phyloP scores from a whole-genome alignment of 2,797 vertebrate genomes.

The Malurus splendens region DNA sequence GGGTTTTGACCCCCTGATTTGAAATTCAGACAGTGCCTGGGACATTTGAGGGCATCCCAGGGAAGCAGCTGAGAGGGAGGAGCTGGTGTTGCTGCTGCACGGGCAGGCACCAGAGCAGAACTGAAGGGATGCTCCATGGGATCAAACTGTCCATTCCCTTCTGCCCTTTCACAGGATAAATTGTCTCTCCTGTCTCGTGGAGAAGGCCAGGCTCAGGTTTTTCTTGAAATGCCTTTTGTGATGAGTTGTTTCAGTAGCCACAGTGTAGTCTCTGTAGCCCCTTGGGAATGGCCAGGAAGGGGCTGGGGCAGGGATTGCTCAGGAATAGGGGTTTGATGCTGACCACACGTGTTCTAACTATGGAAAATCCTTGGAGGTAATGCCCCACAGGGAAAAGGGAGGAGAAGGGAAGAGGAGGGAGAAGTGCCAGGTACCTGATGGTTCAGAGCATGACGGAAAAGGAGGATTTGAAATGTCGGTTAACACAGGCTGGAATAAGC shows the following conservation, averaged over 20 bases:
- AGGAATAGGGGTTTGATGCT: not conserved
- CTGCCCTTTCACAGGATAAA: not conserved
- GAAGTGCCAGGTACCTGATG: not conserved
- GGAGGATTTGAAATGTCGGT: not conserved
- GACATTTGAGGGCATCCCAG: not conserved
- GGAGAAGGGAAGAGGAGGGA: not conserved
- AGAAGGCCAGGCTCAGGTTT: not conserved
- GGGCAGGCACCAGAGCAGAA: conserved; percentile 34
- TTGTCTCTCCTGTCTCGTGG: not conserved
- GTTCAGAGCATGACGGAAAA: not conserved
- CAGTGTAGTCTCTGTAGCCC: not conserved
- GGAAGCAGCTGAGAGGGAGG: not conserved
- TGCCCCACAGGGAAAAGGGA: not conserved
- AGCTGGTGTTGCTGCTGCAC: not conserved
- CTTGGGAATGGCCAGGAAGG: not conserved
- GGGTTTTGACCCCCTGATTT: not conserved
- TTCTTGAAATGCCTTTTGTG: not conserved
- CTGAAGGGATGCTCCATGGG: not conserved
- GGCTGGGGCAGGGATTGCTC: not conserved
- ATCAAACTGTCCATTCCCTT: conserved; percentile 8
- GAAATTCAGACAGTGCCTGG: not conserved
- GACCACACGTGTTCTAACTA: not conserved
- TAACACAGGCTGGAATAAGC: not conserved
- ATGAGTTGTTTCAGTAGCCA: not conserved
- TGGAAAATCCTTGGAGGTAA: not conserved